A percentile compares a stretch with the other conserved stretches of the same genome.
phyloP scores from a whole-genome alignment of 2,888 invertebrate species.

The Hyalella azteca region DNA sequence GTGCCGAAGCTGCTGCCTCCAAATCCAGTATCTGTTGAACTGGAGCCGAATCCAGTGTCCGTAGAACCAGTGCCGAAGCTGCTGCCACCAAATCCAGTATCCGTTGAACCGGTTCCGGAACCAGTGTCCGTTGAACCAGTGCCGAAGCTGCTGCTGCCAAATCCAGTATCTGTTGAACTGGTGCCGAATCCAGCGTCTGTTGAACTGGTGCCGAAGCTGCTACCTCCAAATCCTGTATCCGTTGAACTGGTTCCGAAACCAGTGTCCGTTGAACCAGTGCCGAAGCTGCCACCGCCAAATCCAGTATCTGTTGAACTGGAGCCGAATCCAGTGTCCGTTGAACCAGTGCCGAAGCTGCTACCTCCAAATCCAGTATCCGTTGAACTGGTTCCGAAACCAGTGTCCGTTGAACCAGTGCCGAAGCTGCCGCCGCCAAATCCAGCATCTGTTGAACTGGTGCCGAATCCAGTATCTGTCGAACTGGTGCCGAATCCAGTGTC shows the following conservation, averaged over 20 bases:
- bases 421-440: too few species aligned
- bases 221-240: not conserved
- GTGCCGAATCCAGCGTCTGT: not conserved
- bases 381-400: too few species aligned
- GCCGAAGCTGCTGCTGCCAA: not conserved
- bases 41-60: not conserved
- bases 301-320: conserved; percentile 9
- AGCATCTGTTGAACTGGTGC: not conserved
- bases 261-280: not conserved
- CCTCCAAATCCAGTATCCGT: too few species aligned
- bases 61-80: not conserved
- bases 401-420: too few species aligned
- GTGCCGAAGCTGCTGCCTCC: too few species aligned
- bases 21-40: not conserved
- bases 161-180: not conserved
- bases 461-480: not conserved
- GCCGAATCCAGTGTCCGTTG: too few species aligned
- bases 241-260: not conserved
- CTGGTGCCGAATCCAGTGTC: not conserved
- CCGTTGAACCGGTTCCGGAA: not conserved
- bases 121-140: not conserved
- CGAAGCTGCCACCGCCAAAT: not conserved
- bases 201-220: not conserved
- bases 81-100: not conserved
- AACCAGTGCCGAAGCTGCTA: not conserved